These are phyloP conservation scores for Anser cygnoides DNA, from an alignment of 2,113 vertebrate species.

Conservation along the genomic window DNA sequence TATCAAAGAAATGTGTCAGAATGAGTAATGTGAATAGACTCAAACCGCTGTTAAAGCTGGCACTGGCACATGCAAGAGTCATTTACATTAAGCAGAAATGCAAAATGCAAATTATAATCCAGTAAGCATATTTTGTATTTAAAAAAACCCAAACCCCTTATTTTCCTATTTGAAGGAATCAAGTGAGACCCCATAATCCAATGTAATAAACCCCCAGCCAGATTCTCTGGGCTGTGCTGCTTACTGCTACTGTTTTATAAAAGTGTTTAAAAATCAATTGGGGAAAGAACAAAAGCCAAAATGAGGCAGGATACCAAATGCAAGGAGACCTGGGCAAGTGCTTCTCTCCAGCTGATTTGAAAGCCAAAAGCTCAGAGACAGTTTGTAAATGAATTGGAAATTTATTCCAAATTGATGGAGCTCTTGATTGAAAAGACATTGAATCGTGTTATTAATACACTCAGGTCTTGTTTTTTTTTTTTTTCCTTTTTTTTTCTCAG, in stretches of 20 bases:
- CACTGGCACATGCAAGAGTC: not conserved
- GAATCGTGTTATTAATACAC: constrained; percentile 36
- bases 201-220: not conserved
- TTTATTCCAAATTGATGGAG: constrained; percentile 52
- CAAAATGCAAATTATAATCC: not conserved
- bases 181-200: not conserved
- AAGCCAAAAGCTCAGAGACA: constrained; percentile 13
- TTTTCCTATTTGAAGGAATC: constrained; percentile 10
- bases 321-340: not conserved
- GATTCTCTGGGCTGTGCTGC: not conserved
- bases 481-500: not conserved
- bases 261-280: constrained; percentile 1
- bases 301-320: not conserved
- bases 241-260: not conserved
- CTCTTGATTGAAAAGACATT: constrained; percentile 47
- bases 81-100: not conserved
- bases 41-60: not conserved
- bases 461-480: not conserved
- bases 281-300: not conserved
- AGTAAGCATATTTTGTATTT: not conserved
- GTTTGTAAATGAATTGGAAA: constrained; percentile 48
- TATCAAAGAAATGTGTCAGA: not conserved
- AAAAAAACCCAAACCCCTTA: not conserved
- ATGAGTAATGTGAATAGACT: not conserved
- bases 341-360: constrained; percentile 9